Percentiles rank a stretch among this genome's conserved stretches.
Conservation (phyloP, 2,797 vertebrate genomes). For the Rachycentron canadum region DNA sequence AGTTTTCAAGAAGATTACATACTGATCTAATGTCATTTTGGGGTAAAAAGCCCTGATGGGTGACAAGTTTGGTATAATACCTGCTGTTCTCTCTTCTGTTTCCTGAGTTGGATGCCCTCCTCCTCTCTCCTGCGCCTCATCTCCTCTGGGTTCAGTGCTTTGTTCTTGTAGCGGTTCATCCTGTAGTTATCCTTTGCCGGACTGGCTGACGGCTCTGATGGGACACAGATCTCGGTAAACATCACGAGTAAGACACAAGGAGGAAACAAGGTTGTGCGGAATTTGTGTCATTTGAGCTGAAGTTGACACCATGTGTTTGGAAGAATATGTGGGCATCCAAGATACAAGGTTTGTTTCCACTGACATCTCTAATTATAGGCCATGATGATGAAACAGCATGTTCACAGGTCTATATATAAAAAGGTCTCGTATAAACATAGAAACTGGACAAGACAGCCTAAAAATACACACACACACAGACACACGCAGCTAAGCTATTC, state of each 20-base stretch:
- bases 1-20: background rate
- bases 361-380: constrained; percentile 54
- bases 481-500: constrained; percentile 51
- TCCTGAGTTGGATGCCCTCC: constrained; percentile 97
- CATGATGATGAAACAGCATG: constrained; percentile 46
- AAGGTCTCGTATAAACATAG: constrained; percentile 39
- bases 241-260: background rate
- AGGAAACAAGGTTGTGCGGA: background rate
- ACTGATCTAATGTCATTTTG: background rate
- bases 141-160: constrained; percentile 97
- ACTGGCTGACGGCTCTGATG: constrained; percentile 94
- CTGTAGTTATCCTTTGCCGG: constrained; percentile 97
- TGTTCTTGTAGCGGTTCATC: constrained; percentile 99
- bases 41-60: background rate
- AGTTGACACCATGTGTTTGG: background rate
- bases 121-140: constrained; percentile 97
- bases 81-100: constrained; percentile 98
- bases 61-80: constrained; percentile 68
- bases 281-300: background rate
- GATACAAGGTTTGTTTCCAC: constrained; percentile 14
- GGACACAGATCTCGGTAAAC: constrained; percentile 13
- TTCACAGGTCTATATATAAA: constrained; percentile 49
- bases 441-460: constrained; percentile 50
- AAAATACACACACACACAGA: constrained; percentile 54
- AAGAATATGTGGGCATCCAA: constrained; percentile 4